These are phyloP conservation scores for Mormyrus lacerda DNA, from an alignment of 2,113 vertebrate genomes.

Conservation along the genomic window DNA sequence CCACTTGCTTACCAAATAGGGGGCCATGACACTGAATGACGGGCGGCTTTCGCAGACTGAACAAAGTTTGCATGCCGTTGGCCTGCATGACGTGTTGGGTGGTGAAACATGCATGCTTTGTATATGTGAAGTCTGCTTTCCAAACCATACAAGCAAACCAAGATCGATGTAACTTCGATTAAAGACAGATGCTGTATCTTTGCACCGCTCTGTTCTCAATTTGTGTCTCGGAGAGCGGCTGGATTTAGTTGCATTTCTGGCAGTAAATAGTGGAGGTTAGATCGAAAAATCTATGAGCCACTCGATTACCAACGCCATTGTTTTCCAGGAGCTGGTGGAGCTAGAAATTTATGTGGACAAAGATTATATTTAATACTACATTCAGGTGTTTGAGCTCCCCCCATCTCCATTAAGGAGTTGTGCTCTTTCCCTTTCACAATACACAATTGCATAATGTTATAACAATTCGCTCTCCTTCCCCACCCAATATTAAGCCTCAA, in stretches of 20 bases:
- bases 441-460: neutral
- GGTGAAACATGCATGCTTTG: neutral
- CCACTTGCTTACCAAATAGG: neutral
- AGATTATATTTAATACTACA: neutral
- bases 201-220: neutral
- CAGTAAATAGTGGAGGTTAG: neutral
- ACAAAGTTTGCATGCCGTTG: neutral
- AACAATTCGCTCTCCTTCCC: neutral
- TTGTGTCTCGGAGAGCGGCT: neutral
- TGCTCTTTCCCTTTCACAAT: neutral
- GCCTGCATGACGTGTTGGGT: neutral
- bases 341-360: neutral
- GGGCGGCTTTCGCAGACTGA: neutral
- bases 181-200: neutral
- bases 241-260: neutral
- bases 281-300: neutral
- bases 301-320: neutral
- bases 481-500: neutral
- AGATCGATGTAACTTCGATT: neutral
- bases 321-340: neutral
- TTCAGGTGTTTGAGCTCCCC: neutral
- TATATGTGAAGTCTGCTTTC: neutral
- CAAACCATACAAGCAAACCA: neutral
- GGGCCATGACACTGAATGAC: no score
- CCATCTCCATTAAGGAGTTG: neutral